A percentile compares a stretch with the other conserved stretches of the same genome.
phyloP scores from a whole-genome alignment of 2,113 vertebrate species.

The Mus pahari region DNA sequence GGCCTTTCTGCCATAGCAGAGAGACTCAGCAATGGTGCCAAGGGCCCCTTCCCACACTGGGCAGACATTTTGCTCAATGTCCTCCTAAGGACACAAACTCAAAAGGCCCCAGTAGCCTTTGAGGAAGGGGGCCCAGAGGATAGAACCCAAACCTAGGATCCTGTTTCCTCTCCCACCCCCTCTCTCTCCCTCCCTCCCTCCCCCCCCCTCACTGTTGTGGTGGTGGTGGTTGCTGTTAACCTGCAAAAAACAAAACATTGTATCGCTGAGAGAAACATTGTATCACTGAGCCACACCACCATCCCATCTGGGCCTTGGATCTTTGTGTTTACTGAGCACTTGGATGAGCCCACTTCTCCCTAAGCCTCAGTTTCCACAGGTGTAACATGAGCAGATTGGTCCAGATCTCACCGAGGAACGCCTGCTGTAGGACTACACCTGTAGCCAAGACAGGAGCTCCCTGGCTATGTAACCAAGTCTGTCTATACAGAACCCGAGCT shows the following conservation, averaged over 20 bases:
- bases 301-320: background rate
- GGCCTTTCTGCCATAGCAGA: background rate
- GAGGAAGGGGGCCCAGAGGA: background rate
- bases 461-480: background rate
- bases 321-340: background rate
- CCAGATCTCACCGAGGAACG: background rate
- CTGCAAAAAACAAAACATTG: background rate
- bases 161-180: too few species aligned
- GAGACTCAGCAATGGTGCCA: background rate
- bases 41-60: too few species aligned
- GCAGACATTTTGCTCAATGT: background rate
- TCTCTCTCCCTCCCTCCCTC: background rate
- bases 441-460: too few species aligned
- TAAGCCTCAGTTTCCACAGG: background rate
- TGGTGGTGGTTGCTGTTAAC: background rate
- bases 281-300: background rate
- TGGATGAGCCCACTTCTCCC: background rate
- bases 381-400: slow-evolving; percentile 20
- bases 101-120: background rate
- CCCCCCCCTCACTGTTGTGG: background rate
- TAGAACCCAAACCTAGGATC: background rate
- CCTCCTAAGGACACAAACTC: background rate
- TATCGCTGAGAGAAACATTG: background rate
- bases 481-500: background rate
- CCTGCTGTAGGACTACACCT: background rate